Evolutionary conservation across 2,113 vertebrate genomes (phyloP), one percentile per base, ranked within the genome.

Genomic region (Diadophis punctatus): DNA sequence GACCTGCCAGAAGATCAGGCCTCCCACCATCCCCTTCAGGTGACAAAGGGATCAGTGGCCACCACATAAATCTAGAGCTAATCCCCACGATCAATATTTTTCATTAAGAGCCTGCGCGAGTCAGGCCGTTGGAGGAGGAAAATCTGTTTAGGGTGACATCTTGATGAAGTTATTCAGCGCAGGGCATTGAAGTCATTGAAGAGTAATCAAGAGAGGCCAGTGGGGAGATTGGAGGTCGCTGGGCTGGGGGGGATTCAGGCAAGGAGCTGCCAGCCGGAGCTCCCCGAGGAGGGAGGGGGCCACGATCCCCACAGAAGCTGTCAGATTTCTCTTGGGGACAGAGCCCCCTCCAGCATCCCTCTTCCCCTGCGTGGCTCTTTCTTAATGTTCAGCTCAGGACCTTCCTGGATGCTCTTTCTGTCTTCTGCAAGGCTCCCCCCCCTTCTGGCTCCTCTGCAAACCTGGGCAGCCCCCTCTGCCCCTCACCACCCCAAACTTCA

Each of bases 31-130:
- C 97, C 94, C 95, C 97, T 97, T 97, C 97, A 97, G 97, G 97
- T 97, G 97, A 98, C 97, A 97, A 96, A 95, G 95, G 97, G 97
- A 98, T 98, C 98, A 97, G 97, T 97, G 97, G 97, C 97, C 96
- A 95, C 96, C 97, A 97, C 97, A 98, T 98, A 98, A 98, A 98
- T 98, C 98, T 98, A 96, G 97, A 98, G 98, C 97, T 98, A 98
- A 98, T 98, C 98, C 98, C 97, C 95, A 48, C 96, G 98, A 98
- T 98, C 98, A 97, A 98, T 98, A 98, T 98, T 98, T 98, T 98
- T 98, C 98, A 98, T 98, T 98, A 98, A 98, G 98, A 97, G 98
- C 97, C 97, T 97, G 97, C 96, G 96, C 97, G 97, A 98, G 97
- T 96, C 96, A 95, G 96, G 96, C 97, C 97, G 97, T 98, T 98